These are phyloP conservation scores for Ectobius pallidus DNA, from an alignment of 2,888 invertebrate species.

Conservation along the genomic window DNA sequence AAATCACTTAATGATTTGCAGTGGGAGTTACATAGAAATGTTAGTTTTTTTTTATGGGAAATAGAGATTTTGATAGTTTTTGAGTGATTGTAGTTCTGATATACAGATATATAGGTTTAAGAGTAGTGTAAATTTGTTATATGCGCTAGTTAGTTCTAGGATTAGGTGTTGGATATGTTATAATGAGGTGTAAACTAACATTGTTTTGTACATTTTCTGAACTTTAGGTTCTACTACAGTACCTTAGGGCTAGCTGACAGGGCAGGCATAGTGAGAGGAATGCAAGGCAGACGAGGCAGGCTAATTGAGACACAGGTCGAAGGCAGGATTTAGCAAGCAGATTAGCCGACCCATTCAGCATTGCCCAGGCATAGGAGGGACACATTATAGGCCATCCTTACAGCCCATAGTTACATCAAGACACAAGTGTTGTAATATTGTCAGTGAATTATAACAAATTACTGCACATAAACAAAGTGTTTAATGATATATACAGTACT, in stretches of 20 bases:
- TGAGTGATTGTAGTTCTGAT: neutral
- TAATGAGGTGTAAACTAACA: conserved; percentile 40
- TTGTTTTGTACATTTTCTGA: conserved; percentile 41
- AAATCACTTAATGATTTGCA: no score
- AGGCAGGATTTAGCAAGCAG: conserved; percentile 39
- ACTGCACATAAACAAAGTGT: conserved; percentile 28
- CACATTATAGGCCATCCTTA: conserved; percentile 32
- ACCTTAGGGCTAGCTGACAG: conserved; percentile 42
- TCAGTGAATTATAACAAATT: conserved; percentile 22
- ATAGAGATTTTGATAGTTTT: neutral
- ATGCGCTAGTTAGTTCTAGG: neutral
- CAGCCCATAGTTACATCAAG: conserved; percentile 33
- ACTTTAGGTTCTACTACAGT: conserved; percentile 41
- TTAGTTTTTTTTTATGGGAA: neutral
- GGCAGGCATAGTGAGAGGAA: conserved; percentile 36
- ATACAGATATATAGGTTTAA: no score
- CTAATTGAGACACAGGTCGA: conserved; percentile 31
- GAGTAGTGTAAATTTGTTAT: neutral
- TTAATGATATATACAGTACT: neutral
- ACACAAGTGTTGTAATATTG: conserved; percentile 31
- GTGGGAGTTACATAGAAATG: no score
- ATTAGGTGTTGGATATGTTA: conserved; percentile 7
- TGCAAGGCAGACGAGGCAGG: conserved; percentile 38
- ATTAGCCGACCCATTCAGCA: conserved; percentile 30
- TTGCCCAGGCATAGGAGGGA: conserved; percentile 32